Percentiles rank a stretch among this genome's conserved stretches.
Conservation (phyloP, 2,113 vertebrate species). For the Cervus canadensis region DNA sequence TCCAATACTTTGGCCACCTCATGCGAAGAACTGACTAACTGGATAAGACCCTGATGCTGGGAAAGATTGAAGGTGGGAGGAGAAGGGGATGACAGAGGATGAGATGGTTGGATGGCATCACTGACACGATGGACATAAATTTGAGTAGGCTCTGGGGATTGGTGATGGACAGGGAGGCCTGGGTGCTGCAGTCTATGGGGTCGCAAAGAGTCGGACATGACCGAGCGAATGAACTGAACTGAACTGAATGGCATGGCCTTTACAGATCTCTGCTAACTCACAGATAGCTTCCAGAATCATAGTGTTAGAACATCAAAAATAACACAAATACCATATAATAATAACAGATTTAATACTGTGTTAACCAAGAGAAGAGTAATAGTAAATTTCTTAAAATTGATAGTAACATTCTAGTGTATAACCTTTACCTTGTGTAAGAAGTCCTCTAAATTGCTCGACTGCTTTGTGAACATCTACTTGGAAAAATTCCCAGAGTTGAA, state of each 20-base stretch:
- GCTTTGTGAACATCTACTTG: constrained; percentile 88
- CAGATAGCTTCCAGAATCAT: not conserved
- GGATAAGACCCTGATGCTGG: not conserved
- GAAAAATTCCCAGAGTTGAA: constrained; percentile 95
- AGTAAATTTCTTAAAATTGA: not conserved
- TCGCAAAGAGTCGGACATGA: fast-evolving
- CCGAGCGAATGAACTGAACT: not conserved
- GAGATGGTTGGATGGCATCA: not conserved
- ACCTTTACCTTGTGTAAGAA: constrained; percentile 83
- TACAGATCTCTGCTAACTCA: not conserved
- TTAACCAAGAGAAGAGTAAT: not conserved
- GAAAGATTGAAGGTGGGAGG: not conserved
- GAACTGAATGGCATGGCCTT: not conserved
- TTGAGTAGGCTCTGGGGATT: not conserved
- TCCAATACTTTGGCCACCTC: not conserved
- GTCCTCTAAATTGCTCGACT: constrained; percentile 86
- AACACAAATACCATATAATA: not conserved
- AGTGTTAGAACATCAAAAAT: not conserved
- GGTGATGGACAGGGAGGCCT: not conserved
- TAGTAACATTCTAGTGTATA: not conserved
- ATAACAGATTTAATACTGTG: not conserved
- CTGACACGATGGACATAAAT: not conserved
- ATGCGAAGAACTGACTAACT: fast-evolving
- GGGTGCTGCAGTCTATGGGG: not conserved
- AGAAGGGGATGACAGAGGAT: not conserved